Percentiles rank a stretch among this genome's conserved stretches.
phyloP scores from a whole-genome alignment of 2,888 invertebrate genomes.

The Spicauda simplicius region DNA sequence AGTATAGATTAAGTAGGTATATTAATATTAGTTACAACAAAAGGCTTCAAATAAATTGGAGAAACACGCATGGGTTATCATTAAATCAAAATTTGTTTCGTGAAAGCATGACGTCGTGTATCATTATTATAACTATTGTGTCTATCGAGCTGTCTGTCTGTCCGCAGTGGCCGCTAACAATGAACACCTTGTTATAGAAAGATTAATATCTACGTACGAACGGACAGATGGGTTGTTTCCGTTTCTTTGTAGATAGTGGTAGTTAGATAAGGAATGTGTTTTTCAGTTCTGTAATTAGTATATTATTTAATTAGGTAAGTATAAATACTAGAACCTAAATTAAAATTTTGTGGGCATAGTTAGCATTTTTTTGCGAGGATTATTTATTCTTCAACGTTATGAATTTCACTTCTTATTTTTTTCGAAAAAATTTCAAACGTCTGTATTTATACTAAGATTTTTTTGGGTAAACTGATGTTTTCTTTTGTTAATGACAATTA shows the following conservation, averaged over 20 bases:
- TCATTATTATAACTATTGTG: constrained; percentile 22
- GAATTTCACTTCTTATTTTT: too few species aligned
- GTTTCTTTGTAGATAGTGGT: constrained; percentile 11
- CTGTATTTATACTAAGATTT: too few species aligned
- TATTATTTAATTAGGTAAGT: background rate
- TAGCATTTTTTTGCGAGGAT: too few species aligned
- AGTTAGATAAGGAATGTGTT: background rate
- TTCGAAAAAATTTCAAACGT: too few species aligned
- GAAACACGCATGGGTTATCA: background rate
- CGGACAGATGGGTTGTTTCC: constrained; percentile 10
- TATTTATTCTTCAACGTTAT: too few species aligned
- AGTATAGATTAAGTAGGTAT: too few species aligned
- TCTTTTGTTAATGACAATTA: too few species aligned
- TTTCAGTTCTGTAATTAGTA: background rate
- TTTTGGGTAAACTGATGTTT: too few species aligned
- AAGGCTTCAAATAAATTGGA: background rate
- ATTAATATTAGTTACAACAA: background rate
- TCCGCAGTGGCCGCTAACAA: constrained; percentile 11
- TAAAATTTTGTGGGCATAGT: too few species aligned
- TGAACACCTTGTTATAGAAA: constrained; percentile 23
- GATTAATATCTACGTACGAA: constrained; percentile 21
- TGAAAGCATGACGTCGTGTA: constrained; percentile 20
- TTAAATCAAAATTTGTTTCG: constrained; percentile 7
- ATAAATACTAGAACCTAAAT: too few species aligned
- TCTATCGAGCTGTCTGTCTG: constrained; percentile 11